These are phyloP conservation scores for Apeira syringaria DNA, from an alignment of 2,888 invertebrate genomes.

Conservation along the genomic window DNA sequence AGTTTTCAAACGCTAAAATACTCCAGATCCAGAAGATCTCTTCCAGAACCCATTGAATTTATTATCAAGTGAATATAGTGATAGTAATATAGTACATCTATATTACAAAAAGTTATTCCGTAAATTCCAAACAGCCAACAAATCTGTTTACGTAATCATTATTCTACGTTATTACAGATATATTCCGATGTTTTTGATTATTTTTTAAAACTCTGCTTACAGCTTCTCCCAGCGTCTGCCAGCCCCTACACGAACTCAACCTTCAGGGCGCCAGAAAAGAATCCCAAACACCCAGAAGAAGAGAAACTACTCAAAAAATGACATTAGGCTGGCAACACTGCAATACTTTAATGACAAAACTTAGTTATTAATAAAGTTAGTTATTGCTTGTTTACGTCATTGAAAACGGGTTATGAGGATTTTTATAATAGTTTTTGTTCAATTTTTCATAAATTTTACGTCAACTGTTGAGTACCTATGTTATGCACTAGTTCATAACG, in stretches of 20 bases:
- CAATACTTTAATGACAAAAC: constrained; percentile 29
- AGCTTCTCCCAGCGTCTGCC: constrained; percentile 56
- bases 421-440: constrained; percentile 1
- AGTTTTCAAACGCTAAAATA: too few relatives aligned
- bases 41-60: too few relatives aligned
- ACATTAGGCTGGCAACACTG: constrained; percentile 43
- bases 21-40: too few relatives aligned
- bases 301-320: constrained; percentile 68
- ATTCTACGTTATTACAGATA: too few relatives aligned
- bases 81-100: too few relatives aligned
- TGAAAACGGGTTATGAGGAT: constrained; percentile 5
- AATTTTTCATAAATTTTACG: neutral
- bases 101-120: too few relatives aligned
- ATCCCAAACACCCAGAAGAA: constrained; percentile 50
- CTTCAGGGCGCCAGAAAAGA: constrained; percentile 44
- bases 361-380: constrained; percentile 1
- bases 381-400: constrained; percentile 3
- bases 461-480: too few relatives aligned
- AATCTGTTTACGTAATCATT: too few relatives aligned
- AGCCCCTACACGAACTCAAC: constrained; percentile 59
- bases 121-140: too few relatives aligned
- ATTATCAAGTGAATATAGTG: too few relatives aligned
- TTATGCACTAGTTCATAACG: too few relatives aligned
- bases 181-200: too few relatives aligned
- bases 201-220: constrained; percentile 30